phyloP scores from a whole-genome alignment of 2,113 vertebrate genomes.

The Megalops atlanticus region DNA sequence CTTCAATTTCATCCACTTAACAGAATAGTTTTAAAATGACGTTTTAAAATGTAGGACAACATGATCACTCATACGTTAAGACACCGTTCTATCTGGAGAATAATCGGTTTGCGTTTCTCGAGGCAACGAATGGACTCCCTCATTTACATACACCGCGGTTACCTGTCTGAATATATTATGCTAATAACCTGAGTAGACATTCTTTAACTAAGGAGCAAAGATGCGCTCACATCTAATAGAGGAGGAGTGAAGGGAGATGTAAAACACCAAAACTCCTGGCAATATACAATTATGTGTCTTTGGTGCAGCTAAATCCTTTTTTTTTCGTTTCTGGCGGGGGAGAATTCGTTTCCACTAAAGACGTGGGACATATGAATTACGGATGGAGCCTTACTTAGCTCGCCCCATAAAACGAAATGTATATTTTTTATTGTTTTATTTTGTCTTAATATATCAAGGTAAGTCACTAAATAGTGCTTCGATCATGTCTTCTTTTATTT shows the following conservation, averaged over 20 bases:
- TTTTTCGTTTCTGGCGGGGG: conserved; percentile 30
- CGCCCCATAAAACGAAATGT: conserved; percentile 53
- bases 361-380: conserved; percentile 56
- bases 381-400: conserved; percentile 70
- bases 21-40: too few species aligned
- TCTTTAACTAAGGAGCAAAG: conserved; percentile 51
- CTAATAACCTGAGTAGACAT: conserved; percentile 61
- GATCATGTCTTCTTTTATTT: too few species aligned
- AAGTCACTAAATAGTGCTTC: conserved; percentile 38
- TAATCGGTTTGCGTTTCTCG: background rate
- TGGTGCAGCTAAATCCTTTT: conserved; percentile 38
- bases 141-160: conserved; percentile 19
- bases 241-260: conserved; percentile 41
- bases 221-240: conserved; percentile 36
- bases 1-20: too few species aligned
- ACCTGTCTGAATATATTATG: conserved; percentile 66
- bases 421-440: conserved; percentile 51
- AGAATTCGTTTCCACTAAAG: conserved; percentile 43
- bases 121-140: background rate
- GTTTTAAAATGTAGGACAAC: too few species aligned
- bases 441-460: conserved; percentile 71
- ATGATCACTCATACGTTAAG: too few species aligned
- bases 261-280: conserved; percentile 47
- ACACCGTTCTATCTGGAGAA: too few species aligned
- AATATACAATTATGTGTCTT: conserved; percentile 47